These are phyloP conservation scores for Oreohelix idahoensis DNA, from an alignment of 1,140 invertebrate species.

Conservation along the genomic window DNA sequence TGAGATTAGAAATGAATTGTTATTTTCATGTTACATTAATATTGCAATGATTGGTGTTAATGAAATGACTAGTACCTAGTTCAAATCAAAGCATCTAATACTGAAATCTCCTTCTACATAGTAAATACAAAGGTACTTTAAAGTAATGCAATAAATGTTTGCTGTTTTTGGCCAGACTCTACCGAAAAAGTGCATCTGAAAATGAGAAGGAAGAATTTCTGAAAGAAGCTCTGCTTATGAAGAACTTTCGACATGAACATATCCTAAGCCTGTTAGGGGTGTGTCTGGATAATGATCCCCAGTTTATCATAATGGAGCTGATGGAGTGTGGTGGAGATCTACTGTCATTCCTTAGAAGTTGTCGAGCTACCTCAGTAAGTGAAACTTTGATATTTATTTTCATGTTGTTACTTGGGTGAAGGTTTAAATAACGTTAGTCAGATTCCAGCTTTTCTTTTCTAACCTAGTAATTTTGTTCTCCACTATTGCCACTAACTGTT, in stretches of 20 bases:
- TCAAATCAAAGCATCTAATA: too few species aligned
- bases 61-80: too few species aligned
- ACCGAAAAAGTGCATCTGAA: slow-evolving; percentile 89
- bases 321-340: slow-evolving; percentile 98
- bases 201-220: slow-evolving; percentile 94
- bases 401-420: too few species aligned
- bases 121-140: too few species aligned
- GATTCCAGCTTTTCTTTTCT: too few species aligned
- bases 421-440: too few species aligned
- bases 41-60: too few species aligned
- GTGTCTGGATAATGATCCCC: slow-evolving; percentile 92
- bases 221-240: slow-evolving; percentile 97
- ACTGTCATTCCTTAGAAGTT: slow-evolving; percentile 88
- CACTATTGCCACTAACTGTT: too few species aligned
- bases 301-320: slow-evolving; percentile 94
- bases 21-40: too few species aligned
- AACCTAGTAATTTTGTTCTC: too few species aligned
- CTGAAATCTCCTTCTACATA: too few species aligned
- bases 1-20: too few species aligned
- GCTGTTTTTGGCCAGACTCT: slow-evolving; percentile 79
- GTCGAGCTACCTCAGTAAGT: slow-evolving; percentile 81
- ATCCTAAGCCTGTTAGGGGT: slow-evolving; percentile 93
- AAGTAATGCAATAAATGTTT: neutral
- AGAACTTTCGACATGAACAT: slow-evolving; percentile 92
- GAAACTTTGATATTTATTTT: neutral